These are phyloP conservation scores for Xanthostigma xanthostigma DNA, from an alignment of 2,888 invertebrate species.

Conservation along the genomic window DNA sequence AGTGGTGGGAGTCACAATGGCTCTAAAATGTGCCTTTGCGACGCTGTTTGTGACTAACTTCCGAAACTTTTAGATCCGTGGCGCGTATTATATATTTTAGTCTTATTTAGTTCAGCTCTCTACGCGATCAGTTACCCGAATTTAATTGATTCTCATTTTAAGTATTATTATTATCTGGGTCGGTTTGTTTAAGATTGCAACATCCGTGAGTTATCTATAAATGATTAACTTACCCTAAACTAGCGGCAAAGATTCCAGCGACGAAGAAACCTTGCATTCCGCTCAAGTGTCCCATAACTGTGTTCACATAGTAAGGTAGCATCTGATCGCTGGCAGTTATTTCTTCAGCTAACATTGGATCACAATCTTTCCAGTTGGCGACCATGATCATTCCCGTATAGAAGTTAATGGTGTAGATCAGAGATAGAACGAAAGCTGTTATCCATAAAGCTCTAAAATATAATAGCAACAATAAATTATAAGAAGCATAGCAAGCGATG, in stretches of 20 bases:
- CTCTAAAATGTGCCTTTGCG: too few relatives aligned
- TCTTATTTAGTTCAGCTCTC: too few relatives aligned
- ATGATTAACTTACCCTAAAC: constrained; percentile 57
- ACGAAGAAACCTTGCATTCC: constrained; percentile 88
- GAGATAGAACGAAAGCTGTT: constrained; percentile 55
- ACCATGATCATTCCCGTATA: constrained; percentile 77
- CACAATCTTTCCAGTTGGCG: constrained; percentile 67
- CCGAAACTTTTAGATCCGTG: too few relatives aligned
- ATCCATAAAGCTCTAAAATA: constrained; percentile 53
- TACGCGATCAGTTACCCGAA: too few relatives aligned
- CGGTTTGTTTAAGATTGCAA: constrained; percentile 1
- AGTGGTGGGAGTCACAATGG: too few relatives aligned
- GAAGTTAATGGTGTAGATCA: constrained; percentile 77
- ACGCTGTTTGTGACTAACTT: too few relatives aligned
- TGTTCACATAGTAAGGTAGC: constrained; percentile 80
- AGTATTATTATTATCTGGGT: not conserved
- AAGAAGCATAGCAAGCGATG: too few relatives aligned
- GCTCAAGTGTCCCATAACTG: constrained; percentile 53
- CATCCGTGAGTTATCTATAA: constrained; percentile 2
- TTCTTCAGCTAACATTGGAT: constrained; percentile 59
- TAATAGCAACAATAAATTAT: too few relatives aligned
- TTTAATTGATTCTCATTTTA: too few relatives aligned
- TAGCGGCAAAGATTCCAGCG: constrained; percentile 90
- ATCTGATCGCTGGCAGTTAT: constrained; percentile 66
- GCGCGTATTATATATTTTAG: too few relatives aligned